Base-by-base conservation (phyloP, 1,140 invertebrate genomes). In the Lepidostoma basale region DNA sequence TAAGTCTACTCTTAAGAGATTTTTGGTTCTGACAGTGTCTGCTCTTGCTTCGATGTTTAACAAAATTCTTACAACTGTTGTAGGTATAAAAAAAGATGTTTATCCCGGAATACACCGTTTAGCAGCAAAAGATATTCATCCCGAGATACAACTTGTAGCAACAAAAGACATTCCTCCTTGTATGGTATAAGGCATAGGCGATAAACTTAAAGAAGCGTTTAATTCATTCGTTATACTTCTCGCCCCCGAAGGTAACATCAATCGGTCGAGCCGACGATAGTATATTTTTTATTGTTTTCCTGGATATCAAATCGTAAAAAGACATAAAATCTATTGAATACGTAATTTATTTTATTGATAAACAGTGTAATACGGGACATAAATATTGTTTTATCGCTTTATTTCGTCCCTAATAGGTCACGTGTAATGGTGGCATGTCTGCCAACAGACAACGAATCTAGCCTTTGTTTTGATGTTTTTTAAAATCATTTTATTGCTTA, bases 301-400 rank as follows among this genome's bases (percentile, higher is more conserved):
- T 20, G 30, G 26, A n/a, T 33, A 56, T 56, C 52, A 56, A 56
- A 56, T 56, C 36, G 52, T 18, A 12, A 56, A 56, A 39, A n/a
- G 52, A n/a, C 33, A 56, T 56, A 56, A 56, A 36, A 12, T 2
- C 23, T 56, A 56, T 56, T 39, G 52, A 56, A 36, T 56, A 8
- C 14, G 52, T 9, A 33, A 16, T 25, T 16, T 49, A 22, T 56
- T 56, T 56, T 56, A 56, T 36, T 20, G 16, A 18, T 10, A 56
- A 30, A 12, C 33, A 12, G 33, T 22, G 30, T 56, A 56, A 33
- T 36, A 18, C 22, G 52, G 36, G 52, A 20, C 28, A 12, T 56
- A 56, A 56, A 20, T 39, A 33, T 56, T 22, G n/a, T 56, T 36
- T 30, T 36, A 18, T 33, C 18, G 26, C 18, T 23, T 36, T 22